These are phyloP conservation scores for Drosophila quinaria DNA, from an alignment of 2,888 invertebrate genomes.

Conservation along the genomic window DNA sequence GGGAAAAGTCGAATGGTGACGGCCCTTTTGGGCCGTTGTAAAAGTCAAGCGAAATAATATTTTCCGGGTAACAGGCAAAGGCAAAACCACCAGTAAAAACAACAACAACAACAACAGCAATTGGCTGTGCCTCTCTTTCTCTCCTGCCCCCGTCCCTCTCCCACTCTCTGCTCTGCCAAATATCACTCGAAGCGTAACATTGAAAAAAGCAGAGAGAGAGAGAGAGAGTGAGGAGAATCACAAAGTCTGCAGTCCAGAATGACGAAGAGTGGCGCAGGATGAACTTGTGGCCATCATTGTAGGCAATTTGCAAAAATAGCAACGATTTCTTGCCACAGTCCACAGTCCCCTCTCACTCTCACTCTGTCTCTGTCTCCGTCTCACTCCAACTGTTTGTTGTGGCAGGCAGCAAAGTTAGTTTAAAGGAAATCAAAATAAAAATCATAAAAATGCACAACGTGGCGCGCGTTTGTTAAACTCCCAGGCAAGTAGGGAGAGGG, in stretches of 20 bases:
- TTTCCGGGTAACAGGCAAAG: constrained; percentile 76
- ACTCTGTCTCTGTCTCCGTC: background rate
- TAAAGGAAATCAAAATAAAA: constrained; percentile 82
- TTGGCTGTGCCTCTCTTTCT: constrained; percentile 30
- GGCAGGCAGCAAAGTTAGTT: constrained; percentile 69
- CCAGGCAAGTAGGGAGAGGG: constrained; percentile 13
- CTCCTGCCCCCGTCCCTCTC: background rate
- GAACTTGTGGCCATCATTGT: constrained; percentile 80
- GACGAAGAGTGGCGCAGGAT: constrained; percentile 31
- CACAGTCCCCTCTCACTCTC: background rate
- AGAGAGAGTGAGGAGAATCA: constrained; percentile 9
- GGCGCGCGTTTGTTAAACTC: constrained; percentile 67
- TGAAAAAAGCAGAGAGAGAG: constrained; percentile 39
- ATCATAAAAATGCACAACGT: constrained; percentile 81
- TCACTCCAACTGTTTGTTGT: constrained; percentile 34
- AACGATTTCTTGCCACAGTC: constrained; percentile 62
- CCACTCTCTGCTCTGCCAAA: constrained; percentile 8
- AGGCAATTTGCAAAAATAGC: constrained; percentile 80
- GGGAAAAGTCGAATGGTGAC: constrained; percentile 21
- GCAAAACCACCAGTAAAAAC: constrained; percentile 37
- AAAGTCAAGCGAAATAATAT: constrained; percentile 83
- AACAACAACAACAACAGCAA: constrained; percentile 30
- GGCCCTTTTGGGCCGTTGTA: constrained; percentile 69
- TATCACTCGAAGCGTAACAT: constrained; percentile 64
- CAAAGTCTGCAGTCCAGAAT: constrained; percentile 15